These are phyloP conservation scores for Brachionus sp. DNA, from an alignment of 1,140 invertebrate species.

Conservation along the genomic window DNA sequence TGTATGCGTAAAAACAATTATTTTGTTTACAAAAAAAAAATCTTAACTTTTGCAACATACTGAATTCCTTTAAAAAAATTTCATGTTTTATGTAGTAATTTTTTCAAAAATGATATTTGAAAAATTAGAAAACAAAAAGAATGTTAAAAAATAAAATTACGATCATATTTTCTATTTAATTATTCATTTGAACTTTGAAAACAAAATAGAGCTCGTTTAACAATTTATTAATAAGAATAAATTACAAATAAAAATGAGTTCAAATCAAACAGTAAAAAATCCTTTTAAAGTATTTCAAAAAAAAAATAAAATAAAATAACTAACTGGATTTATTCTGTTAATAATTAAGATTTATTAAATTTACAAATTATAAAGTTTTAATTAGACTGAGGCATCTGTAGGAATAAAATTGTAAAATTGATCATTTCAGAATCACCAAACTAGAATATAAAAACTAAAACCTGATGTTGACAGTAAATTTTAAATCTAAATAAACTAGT, in stretches of 20 bases:
- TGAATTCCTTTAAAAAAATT: too few species aligned
- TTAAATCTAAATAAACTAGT: not conserved
- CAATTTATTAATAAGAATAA: not conserved
- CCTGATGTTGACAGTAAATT: not conserved
- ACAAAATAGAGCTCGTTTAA: not conserved
- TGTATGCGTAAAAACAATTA: too few species aligned
- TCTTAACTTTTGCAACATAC: too few species aligned
- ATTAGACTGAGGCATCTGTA: not conserved
- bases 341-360: not conserved
- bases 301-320: not conserved
- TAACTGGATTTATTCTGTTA: not conserved
- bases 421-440: not conserved
- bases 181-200: not conserved
- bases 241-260: not conserved
- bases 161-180: too few species aligned
- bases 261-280: not conserved
- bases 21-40: too few species aligned
- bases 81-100: too few species aligned
- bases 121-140: too few species aligned
- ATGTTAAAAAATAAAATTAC: too few species aligned
- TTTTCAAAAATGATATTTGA: too few species aligned
- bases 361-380: not conserved
- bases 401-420: not conserved
- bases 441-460: not conserved
- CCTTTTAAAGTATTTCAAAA: not conserved